Evolutionary conservation across 2,888 invertebrate species (phyloP).

Genomic region (Tetrapedia diversipes): DNA sequence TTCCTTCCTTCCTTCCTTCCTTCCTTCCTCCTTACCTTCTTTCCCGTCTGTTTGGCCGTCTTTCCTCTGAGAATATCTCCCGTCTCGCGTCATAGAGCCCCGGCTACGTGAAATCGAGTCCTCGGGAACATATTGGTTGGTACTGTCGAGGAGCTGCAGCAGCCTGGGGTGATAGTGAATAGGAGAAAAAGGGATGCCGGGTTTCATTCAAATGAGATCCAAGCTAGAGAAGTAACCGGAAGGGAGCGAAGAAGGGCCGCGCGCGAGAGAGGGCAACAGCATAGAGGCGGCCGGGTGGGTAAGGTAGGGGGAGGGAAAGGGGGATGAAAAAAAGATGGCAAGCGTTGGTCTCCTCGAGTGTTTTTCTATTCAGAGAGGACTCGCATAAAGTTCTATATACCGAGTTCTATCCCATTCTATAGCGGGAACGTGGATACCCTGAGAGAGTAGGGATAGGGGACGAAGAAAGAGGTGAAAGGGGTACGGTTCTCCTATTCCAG

Average conservation of each 20-base stretch:
- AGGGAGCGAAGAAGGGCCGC: slow-evolving; percentile 32
- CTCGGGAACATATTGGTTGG: slow-evolving; percentile 73
- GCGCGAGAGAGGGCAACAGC: slow-evolving; percentile 44
- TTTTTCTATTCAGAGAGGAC: slow-evolving; percentile 79
- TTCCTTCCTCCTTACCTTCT: slow-evolving; percentile 10
- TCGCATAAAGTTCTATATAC: slow-evolving; percentile 79
- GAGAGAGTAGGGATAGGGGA: slow-evolving; percentile 61
- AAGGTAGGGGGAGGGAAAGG: slow-evolving; percentile 50
- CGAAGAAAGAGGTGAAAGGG: slow-evolving; percentile 57
- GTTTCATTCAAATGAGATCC: slow-evolving; percentile 80
- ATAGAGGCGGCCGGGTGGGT: slow-evolving; percentile 30
- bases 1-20: slow-evolving; percentile 57
- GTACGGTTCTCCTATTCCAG: slow-evolving; percentile 71
- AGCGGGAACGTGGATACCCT: slow-evolving; percentile 67
- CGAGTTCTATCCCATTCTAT: slow-evolving; percentile 70
- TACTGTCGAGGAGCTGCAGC: slow-evolving; percentile 54
- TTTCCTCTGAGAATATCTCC: slow-evolving; percentile 45
- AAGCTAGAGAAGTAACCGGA: slow-evolving; percentile 45
- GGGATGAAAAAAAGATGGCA: slow-evolving; percentile 53
- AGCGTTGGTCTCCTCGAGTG: slow-evolving; percentile 77
- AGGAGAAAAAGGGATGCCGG: slow-evolving; percentile 59
- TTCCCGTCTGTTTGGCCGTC: slow-evolving; percentile 47
- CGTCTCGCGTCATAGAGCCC: slow-evolving; percentile 53
- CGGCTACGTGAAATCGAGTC: slow-evolving; percentile 67
- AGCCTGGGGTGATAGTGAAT: slow-evolving; percentile 60